Conservation (phyloP, 1,140 invertebrate genomes). For the Lamellibrachia luymesi region DNA sequence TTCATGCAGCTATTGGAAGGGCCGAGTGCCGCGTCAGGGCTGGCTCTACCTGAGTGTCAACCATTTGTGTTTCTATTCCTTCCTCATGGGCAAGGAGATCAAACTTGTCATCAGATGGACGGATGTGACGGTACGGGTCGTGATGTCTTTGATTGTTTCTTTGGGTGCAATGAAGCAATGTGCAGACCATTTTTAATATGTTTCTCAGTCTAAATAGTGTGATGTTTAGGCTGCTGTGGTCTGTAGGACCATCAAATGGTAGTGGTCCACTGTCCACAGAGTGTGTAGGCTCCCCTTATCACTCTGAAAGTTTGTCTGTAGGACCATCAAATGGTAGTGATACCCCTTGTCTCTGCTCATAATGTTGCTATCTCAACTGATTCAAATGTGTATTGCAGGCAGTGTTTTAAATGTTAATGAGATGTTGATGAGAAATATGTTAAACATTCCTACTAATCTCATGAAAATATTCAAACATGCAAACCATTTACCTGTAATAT, state of each 20-base stretch:
- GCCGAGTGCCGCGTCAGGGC: conserved; percentile 86
- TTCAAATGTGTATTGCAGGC: too few relatives aligned
- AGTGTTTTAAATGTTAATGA: too few relatives aligned
- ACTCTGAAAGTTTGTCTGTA: too few relatives aligned
- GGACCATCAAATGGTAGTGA: too few relatives aligned
- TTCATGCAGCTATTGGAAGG: conserved; percentile 85
- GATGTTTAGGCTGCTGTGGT: too few relatives aligned
- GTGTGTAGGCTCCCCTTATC: too few relatives aligned
- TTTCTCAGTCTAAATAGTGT: not conserved
- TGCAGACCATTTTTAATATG: not conserved
- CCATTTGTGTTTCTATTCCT: conserved; percentile 94
- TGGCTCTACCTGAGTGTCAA: conserved; percentile 95
- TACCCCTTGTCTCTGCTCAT: too few relatives aligned
- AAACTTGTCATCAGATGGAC: conserved; percentile 78
- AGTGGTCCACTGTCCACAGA: too few relatives aligned
- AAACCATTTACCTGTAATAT: not conserved
- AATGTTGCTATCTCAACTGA: too few relatives aligned
- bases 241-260: too few relatives aligned
- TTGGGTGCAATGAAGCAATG: not conserved
- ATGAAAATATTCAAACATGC: not conserved
- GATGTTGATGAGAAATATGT: too few relatives aligned
- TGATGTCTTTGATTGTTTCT: not conserved
- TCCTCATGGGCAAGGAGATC: conserved; percentile 86
- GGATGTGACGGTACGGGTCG: conserved; percentile 59
- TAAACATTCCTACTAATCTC: too few relatives aligned